phyloP scores from a whole-genome alignment of 2,888 invertebrate species.

The Spisula subtruncata region DNA sequence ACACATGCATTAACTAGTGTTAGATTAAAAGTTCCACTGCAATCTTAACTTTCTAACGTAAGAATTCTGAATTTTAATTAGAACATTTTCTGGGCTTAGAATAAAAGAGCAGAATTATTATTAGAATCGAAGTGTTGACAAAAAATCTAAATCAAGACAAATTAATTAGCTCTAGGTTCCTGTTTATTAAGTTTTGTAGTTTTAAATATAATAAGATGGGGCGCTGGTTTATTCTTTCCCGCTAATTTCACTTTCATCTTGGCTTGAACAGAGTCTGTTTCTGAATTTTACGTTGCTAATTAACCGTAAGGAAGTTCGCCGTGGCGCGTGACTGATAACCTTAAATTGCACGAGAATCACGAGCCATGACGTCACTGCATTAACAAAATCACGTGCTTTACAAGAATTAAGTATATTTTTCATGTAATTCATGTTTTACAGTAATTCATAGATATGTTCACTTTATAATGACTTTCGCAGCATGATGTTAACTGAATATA shows the following conservation, averaged over 20 bases:
- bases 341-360: background rate
- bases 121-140: background rate
- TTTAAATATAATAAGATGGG: background rate
- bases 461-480: too few relatives aligned
- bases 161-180: background rate
- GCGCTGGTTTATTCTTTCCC: background rate
- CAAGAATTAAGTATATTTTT: too few relatives aligned
- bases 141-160: background rate
- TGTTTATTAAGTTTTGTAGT: background rate
- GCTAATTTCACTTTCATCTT: slow-evolving; percentile 20
- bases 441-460: too few relatives aligned
- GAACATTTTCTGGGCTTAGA: background rate
- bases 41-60: too few relatives aligned
- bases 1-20: too few relatives aligned
- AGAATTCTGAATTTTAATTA: background rate
- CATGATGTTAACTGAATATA: too few relatives aligned
- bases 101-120: slow-evolving; percentile 13
- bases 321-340: background rate
- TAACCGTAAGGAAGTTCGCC: background rate
- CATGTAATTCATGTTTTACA: too few relatives aligned
- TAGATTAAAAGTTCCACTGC: too few relatives aligned
- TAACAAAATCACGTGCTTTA: background rate
- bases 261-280: background rate
- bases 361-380: slow-evolving; percentile 2
- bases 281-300: background rate